Percentiles rank a stretch among this genome's conserved stretches.
These are phyloP conservation scores for Epinephelus awoara DNA, from an alignment of 2,797 vertebrate genomes.

Conservation along the genomic window DNA sequence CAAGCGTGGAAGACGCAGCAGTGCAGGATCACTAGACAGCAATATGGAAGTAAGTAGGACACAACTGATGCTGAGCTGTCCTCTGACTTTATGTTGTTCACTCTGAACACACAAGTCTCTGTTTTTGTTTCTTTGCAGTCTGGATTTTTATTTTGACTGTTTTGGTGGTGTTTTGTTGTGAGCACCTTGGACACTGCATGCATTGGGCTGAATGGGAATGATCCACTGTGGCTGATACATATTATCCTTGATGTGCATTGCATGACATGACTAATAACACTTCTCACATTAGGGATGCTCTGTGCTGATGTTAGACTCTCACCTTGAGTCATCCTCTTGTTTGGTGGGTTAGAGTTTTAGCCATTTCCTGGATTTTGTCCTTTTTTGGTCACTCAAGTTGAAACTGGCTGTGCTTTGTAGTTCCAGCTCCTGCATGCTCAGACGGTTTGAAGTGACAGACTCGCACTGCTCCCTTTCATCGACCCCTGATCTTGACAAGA, in stretches of 20 bases:
- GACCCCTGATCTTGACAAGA: slow-evolving; percentile 34
- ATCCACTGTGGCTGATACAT: slow-evolving; percentile 27
- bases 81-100: slow-evolving; percentile 84
- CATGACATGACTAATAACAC: slow-evolving; percentile 57
- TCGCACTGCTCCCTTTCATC: slow-evolving; percentile 22
- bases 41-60: slow-evolving; percentile 99
- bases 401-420: slow-evolving; percentile 19
- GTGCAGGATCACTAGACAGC: slow-evolving; percentile 99
- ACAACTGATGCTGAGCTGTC: slow-evolving; percentile 85
- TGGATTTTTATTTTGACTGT: slow-evolving; percentile 43
- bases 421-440: slow-evolving; percentile 64
- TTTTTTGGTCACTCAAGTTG: slow-evolving; percentile 20
- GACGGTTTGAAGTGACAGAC: slow-evolving; percentile 70
- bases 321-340: slow-evolving; percentile 16
- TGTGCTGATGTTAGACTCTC: too few species aligned
- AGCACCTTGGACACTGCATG: slow-evolving; percentile 65
- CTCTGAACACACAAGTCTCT: slow-evolving; percentile 76
- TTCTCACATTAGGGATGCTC: slow-evolving; percentile 8
- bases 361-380: slow-evolving; percentile 17
- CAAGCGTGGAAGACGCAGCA: slow-evolving; percentile 99
- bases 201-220: slow-evolving; percentile 30
- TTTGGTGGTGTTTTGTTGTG: slow-evolving; percentile 53
- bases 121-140: slow-evolving; percentile 74
- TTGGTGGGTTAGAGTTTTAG: slow-evolving; percentile 4
- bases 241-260: slow-evolving; percentile 44